Evolutionary conservation across 2,113 vertebrate genomes (phyloP).

Genomic region (Prunella himalayana): DNA sequence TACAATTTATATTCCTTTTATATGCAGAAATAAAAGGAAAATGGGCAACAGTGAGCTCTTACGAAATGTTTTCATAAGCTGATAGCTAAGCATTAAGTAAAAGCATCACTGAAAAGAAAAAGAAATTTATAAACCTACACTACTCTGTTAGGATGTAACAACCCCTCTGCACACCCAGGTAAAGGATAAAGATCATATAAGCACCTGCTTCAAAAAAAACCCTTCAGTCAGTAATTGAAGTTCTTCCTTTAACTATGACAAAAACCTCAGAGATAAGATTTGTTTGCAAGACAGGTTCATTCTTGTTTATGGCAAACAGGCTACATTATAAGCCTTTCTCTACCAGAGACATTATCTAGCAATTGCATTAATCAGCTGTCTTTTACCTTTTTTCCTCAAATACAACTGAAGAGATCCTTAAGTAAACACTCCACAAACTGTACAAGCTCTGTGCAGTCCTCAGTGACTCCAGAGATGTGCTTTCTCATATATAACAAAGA

Average conservation of each 20-base stretch:
- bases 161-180: background rate
- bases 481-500: fast-evolving
- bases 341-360: background rate
- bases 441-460: background rate
- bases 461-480: background rate
- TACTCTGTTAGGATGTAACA: background rate
- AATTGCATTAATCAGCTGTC: background rate
- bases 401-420: background rate
- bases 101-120: background rate
- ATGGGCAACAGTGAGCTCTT: background rate
- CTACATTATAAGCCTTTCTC: background rate
- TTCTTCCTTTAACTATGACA: background rate
- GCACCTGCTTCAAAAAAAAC: background rate
- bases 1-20: background rate
- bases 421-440: background rate
- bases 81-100: background rate
- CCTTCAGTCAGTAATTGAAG: background rate
- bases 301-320: no score
- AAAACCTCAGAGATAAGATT: background rate
- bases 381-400: background rate
- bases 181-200: background rate
- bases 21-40: background rate
- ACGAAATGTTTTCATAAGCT: background rate
- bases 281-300: background rate
- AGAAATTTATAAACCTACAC: background rate